Evolutionary conservation across 2,113 vertebrate species (phyloP).

Genomic region (Galbula dea): DNA sequence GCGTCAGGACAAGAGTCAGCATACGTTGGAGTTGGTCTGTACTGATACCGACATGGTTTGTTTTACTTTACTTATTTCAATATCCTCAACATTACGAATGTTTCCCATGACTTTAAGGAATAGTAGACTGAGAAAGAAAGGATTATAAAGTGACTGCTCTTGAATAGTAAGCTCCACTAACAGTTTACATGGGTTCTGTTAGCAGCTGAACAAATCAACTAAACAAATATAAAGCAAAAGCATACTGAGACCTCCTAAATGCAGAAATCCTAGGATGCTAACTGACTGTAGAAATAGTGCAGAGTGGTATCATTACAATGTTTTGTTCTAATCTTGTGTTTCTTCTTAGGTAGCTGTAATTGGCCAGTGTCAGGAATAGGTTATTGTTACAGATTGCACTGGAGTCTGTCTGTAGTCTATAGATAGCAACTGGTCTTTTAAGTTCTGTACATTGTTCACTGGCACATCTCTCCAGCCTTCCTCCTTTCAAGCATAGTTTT

Average conservation of each 20-base stretch:
- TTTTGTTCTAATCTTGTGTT: neutral
- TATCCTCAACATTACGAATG: neutral
- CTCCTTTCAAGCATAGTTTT: neutral
- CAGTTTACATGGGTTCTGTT: neutral
- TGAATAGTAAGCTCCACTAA: neutral
- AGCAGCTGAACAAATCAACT: neutral
- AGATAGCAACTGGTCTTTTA: neutral
- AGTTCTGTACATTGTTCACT: neutral
- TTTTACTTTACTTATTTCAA: neutral
- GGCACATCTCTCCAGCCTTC: neutral
- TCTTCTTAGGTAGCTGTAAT: neutral
- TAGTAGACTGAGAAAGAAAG: neutral
- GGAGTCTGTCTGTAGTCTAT: too few relatives aligned
- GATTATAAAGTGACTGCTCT: neutral
- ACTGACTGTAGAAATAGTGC: neutral
- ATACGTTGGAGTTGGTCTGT: neutral
- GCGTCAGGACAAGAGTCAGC: neutral
- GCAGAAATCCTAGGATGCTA: neutral
- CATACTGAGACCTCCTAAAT: neutral
- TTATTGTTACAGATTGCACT: neutral
- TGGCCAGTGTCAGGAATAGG: neutral
- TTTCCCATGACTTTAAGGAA: neutral
- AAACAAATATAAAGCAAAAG: neutral
- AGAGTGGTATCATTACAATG: too few relatives aligned
- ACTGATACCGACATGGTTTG: rapidly evolving